A percentile compares a stretch with the other conserved stretches of the same genome.
Evolutionary conservation across 1,140 invertebrate genomes (phyloP).

Genomic region (Drosophila leontia): DNA sequence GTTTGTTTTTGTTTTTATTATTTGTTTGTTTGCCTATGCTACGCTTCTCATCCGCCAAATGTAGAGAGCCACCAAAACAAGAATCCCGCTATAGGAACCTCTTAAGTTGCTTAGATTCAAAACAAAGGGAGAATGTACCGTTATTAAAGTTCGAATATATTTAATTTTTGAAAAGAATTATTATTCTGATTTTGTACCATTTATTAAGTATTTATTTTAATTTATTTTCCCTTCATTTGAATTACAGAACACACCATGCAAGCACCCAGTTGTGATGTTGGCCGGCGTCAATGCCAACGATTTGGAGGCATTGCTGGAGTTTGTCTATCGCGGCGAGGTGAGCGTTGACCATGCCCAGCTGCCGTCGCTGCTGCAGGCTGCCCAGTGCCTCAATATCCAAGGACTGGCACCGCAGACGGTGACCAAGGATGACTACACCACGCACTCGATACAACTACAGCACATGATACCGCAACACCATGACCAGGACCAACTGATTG

Average conservation of each 20-base stretch:
- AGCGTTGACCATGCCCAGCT: slow-evolving; percentile 88
- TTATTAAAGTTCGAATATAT: not conserved
- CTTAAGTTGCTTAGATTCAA: not conserved
- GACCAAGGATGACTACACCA: slow-evolving; percentile 84
- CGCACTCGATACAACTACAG: slow-evolving; percentile 86
- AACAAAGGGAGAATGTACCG: not conserved
- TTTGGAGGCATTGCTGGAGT: slow-evolving; percentile 88
- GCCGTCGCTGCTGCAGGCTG: slow-evolving; percentile 88
- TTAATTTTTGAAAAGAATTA: not conserved
- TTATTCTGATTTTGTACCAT: no score
- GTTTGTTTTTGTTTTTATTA: slow-evolving; percentile 41
- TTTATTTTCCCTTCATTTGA: not conserved
- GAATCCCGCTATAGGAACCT: slow-evolving; percentile 6
- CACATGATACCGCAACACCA: slow-evolving; percentile 84
- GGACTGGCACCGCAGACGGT: slow-evolving; percentile 86
- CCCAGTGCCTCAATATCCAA: slow-evolving; percentile 88
- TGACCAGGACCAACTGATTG: slow-evolving; percentile 84
- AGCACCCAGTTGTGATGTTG: slow-evolving; percentile 89
- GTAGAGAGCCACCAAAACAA: slow-evolving; percentile 7
- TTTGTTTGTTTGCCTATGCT: slow-evolving; percentile 18
- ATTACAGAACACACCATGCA: slow-evolving; percentile 87
- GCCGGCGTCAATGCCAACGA: slow-evolving; percentile 88
- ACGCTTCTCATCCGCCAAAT: slow-evolving; percentile 14
- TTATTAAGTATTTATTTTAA: no score
- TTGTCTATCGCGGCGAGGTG: slow-evolving; percentile 88